A percentile compares a stretch with the other conserved stretches of the same genome.
These are phyloP conservation scores for Anniella stebbinsi DNA, from an alignment of 2,797 vertebrate species.

Conservation along the genomic window DNA sequence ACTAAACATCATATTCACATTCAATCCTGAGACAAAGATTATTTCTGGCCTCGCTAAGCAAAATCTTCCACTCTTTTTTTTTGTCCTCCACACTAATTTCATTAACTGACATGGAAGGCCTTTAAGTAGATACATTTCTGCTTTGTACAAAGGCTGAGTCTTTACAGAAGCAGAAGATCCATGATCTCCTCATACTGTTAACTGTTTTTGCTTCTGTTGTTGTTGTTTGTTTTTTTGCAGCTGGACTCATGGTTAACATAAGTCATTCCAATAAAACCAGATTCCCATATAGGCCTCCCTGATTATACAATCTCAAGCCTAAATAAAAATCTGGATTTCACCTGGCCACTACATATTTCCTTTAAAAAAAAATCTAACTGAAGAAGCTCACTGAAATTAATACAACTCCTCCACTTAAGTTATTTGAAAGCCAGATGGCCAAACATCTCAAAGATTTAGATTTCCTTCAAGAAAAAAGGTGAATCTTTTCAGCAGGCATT, in stretches of 20 bases:
- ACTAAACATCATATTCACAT: background rate
- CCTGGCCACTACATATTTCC: background rate
- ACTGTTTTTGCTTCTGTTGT: slow-evolving; percentile 36
- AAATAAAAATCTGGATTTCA: slow-evolving; percentile 6
- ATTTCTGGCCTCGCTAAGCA: slow-evolving; percentile 40
- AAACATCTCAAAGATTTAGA: slow-evolving; percentile 19
- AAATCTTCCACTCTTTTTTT: slow-evolving; percentile 23
- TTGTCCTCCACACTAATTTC: slow-evolving; percentile 27
- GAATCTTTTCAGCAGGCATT: background rate
- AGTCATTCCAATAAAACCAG: slow-evolving; percentile 41
- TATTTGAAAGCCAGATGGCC: background rate
- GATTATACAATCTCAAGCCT: background rate
- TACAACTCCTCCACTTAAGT: background rate
- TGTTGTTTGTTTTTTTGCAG: background rate
- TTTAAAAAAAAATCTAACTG: background rate
- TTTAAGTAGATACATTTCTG: slow-evolving; percentile 49
- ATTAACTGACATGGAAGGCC: slow-evolving; percentile 47
- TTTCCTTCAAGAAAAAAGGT: background rate
- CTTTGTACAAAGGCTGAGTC: slow-evolving; percentile 38
- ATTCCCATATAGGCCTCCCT: background rate
- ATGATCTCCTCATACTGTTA: slow-evolving; percentile 47
- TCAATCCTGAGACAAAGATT: slow-evolving; percentile 33
- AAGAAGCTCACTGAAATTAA: background rate
- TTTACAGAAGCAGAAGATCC: slow-evolving; percentile 48
- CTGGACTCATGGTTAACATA: slow-evolving; percentile 30